phyloP scores from a whole-genome alignment of 2,113 vertebrate genomes.

The Cercocebus atys region DNA sequence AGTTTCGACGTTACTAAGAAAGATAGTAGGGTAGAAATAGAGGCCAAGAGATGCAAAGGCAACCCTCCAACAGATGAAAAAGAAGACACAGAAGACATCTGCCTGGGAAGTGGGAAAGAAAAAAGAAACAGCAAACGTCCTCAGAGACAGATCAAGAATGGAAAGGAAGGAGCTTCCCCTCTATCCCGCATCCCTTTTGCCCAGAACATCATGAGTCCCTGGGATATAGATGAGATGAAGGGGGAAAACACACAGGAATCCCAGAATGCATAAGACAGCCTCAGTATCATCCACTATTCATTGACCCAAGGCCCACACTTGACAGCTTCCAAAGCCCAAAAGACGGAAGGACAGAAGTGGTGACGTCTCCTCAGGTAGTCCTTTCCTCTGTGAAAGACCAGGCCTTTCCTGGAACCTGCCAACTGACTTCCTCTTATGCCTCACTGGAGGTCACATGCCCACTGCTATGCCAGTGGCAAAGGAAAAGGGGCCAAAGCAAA shows the following conservation, averaged over 20 bases:
- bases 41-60: neutral
- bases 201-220: no score
- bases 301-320: no score
- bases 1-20: no score
- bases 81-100: no score
- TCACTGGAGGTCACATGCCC: neutral
- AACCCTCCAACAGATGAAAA: fast-evolving
- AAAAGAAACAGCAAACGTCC: neutral
- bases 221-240: neutral
- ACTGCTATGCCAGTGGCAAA: neutral
- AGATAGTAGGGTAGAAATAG: neutral
- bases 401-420: neutral
- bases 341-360: neutral
- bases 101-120: neutral
- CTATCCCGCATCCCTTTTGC: neutral
- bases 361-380: neutral
- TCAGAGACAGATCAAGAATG: neutral
- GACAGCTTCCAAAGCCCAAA: neutral
- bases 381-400: neutral
- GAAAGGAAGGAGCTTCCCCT: neutral
- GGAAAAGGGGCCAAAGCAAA: neutral
- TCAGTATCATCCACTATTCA: neutral
- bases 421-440: neutral
- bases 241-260: neutral
- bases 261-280: neutral